Percentiles rank a stretch among this genome's conserved stretches.
These are phyloP conservation scores for Timandra comae DNA, from an alignment of 2,888 invertebrate genomes.

Conservation along the genomic window DNA sequence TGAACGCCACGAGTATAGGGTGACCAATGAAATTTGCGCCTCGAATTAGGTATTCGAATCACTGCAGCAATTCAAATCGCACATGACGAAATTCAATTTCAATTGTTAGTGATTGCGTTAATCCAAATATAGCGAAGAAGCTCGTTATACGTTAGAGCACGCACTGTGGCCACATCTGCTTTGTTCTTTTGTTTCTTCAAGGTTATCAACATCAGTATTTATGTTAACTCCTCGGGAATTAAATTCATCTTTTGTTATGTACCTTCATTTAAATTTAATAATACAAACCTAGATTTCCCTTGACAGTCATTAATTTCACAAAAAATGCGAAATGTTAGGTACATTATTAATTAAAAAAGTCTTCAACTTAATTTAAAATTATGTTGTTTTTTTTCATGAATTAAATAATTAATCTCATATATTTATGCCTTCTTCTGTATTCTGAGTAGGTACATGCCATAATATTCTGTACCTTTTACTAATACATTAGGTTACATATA, in stretches of 20 bases:
- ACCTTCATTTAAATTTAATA: too few relatives aligned
- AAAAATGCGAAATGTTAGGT: too few relatives aligned
- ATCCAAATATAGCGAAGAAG: slow-evolving; percentile 25
- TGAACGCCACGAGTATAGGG: slow-evolving; percentile 2
- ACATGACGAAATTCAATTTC: slow-evolving; percentile 12
- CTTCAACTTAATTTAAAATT: too few relatives aligned
- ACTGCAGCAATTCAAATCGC: slow-evolving; percentile 8
- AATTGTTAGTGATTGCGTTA: slow-evolving; percentile 15
- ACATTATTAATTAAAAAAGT: too few relatives aligned
- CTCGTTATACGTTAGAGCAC: slow-evolving; percentile 25
- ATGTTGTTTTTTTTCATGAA: too few relatives aligned
- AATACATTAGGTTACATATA: too few relatives aligned
- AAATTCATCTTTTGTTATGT: slow-evolving; percentile 4
- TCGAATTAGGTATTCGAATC: not conserved
- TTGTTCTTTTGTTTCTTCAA: slow-evolving; percentile 42
- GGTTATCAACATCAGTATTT: slow-evolving; percentile 26
- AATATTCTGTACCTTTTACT: too few relatives aligned
- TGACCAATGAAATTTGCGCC: slow-evolving; percentile 3
- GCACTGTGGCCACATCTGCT: slow-evolving; percentile 42
- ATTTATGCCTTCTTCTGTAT: too few relatives aligned
- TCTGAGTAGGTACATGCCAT: too few relatives aligned
- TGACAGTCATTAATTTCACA: too few relatives aligned
- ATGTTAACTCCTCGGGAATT: slow-evolving; percentile 1
- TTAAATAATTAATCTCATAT: too few relatives aligned
- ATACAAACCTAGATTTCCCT: too few relatives aligned